Evolutionary conservation across 2,113 vertebrate genomes (phyloP).

Genomic region (Python bivittatus): DNA sequence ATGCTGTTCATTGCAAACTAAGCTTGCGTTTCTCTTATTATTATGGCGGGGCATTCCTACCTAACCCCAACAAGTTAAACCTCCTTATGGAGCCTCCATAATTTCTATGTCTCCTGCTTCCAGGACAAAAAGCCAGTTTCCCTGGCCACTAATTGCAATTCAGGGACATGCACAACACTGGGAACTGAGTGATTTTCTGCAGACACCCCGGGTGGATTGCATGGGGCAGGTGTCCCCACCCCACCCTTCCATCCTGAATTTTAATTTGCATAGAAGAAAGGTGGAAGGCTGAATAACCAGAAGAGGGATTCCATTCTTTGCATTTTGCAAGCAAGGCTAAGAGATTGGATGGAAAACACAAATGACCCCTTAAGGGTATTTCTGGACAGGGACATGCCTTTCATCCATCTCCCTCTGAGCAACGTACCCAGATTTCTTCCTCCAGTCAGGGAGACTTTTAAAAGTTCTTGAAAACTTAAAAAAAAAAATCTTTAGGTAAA

Average conservation of each 20-base stretch:
- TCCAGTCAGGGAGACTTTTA: not conserved
- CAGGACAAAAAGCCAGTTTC: no score
- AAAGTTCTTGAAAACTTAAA: not conserved
- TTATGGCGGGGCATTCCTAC: not conserved
- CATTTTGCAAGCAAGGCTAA: not conserved
- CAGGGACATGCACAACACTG: no score
- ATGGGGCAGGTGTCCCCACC: no score
- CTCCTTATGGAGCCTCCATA: no score
- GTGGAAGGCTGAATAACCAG: not conserved
- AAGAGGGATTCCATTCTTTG: not conserved
- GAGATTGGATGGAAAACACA: not conserved
- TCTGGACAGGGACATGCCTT: not conserved
- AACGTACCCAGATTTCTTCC: no score
- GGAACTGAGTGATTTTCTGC: no score
- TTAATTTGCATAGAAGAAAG: not conserved
- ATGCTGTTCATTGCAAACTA: constrained; percentile 23
- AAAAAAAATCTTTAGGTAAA: not conserved
- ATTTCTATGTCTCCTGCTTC: no score
- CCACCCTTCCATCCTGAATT: not conserved
- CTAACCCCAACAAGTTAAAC: not conserved
- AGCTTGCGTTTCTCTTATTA: not conserved
- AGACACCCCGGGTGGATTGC: no score
- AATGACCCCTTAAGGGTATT: not conserved
- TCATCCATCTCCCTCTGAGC: no score
- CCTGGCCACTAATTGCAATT: no score